Evolutionary conservation across 2,797 vertebrate species (phyloP).

Genomic region (Dicrostonyx torquatus): DNA sequence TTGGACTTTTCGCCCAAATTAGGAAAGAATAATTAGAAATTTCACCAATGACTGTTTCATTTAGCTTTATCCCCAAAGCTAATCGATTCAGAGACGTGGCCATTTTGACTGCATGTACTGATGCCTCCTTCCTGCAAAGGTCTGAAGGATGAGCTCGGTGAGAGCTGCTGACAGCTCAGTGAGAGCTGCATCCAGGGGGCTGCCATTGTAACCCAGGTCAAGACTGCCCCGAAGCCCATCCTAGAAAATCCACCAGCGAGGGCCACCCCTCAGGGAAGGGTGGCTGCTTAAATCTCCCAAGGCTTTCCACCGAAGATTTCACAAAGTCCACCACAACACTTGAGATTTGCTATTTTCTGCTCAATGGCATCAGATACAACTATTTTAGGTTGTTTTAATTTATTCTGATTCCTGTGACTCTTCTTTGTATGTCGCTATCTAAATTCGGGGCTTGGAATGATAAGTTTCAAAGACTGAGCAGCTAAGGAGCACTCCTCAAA

Average conservation of each 20-base stretch:
- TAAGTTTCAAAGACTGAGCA: neutral
- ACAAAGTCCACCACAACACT: neutral
- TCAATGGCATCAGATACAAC: neutral
- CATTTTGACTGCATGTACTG: constrained; percentile 43
- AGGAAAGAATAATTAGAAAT: constrained; percentile 70
- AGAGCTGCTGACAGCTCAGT: neutral
- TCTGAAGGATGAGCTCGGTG: neutral
- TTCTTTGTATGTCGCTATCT: neutral
- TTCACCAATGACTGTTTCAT: constrained; percentile 59
- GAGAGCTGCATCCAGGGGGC: neutral
- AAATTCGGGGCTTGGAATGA: neutral
- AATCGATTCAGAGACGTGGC: constrained; percentile 12
- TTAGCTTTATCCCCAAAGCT: constrained; percentile 53
- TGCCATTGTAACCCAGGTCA: neutral
- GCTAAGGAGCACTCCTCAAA: neutral
- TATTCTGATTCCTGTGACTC: neutral
- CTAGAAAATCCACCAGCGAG: neutral
- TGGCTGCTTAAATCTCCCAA: neutral
- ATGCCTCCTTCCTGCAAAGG: constrained; percentile 20
- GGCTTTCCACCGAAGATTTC: neutral
- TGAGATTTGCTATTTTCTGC: constrained; percentile 12
- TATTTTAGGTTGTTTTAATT: constrained; percentile 28
- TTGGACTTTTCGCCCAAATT: constrained; percentile 53
- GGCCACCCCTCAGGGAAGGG: neutral
- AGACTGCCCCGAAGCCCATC: neutral